Evolutionary conservation across 2,888 invertebrate genomes (phyloP).

Genomic region (Perdita meconis): DNA sequence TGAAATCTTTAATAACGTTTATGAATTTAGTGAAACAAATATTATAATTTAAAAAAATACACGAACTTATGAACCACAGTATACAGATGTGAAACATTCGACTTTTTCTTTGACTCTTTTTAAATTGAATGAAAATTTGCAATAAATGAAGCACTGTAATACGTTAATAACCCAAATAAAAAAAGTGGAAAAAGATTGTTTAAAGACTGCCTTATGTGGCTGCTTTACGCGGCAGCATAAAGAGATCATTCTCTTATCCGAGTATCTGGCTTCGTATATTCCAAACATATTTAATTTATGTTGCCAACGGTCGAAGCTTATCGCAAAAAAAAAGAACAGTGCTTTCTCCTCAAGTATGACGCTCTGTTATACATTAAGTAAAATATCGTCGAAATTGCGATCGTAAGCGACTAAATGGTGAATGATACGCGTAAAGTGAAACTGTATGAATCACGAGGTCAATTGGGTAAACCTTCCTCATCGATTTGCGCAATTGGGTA

Average conservation of each 20-base stretch:
- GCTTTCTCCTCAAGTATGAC: constrained; percentile 26
- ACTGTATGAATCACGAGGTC: constrained; percentile 51
- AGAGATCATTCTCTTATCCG: constrained; percentile 16
- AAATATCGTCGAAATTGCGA: constrained; percentile 22
- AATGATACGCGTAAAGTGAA: constrained; percentile 26
- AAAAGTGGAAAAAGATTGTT: neutral
- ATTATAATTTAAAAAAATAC: too few relatives aligned
- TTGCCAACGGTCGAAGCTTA: constrained; percentile 42
- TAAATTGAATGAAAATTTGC: too few relatives aligned
- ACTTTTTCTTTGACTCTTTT: too few relatives aligned
- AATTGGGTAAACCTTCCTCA: constrained; percentile 28
- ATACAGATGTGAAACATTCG: too few relatives aligned
- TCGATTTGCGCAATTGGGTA: constrained; percentile 48
- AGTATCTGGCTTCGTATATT: constrained; percentile 9
- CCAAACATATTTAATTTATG: constrained; percentile 47
- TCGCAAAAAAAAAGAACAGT: constrained; percentile 33
- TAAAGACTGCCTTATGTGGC: neutral
- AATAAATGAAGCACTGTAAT: too few relatives aligned
- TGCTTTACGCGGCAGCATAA: neutral
- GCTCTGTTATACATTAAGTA: constrained; percentile 45
- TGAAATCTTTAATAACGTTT: too few relatives aligned
- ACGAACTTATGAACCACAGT: too few relatives aligned
- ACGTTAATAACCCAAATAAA: neutral
- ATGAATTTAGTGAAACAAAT: too few relatives aligned
- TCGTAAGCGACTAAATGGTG: constrained; percentile 8